phyloP scores from a whole-genome alignment of 2,113 vertebrate species.

The Hyperopisus bebe region DNA sequence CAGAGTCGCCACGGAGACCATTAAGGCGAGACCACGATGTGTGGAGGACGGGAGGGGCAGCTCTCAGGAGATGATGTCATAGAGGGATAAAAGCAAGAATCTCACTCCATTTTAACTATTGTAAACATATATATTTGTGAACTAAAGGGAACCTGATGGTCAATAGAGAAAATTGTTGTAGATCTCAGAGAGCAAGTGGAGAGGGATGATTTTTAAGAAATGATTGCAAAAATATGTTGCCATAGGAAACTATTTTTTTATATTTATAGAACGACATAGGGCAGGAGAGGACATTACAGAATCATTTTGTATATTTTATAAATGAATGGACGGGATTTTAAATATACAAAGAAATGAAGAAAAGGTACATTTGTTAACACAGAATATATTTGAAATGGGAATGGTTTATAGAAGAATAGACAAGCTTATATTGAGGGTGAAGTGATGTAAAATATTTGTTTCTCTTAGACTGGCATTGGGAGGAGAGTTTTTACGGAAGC shows the following conservation, averaged over 20 bases:
- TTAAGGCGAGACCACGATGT: slow-evolving; percentile 47
- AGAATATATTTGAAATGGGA: slow-evolving; percentile 43
- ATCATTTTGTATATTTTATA: slow-evolving; percentile 72
- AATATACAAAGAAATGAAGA: slow-evolving; percentile 28
- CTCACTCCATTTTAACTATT: slow-evolving; percentile 31
- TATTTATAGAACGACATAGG: slow-evolving; percentile 57
- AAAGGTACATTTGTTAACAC: slow-evolving; percentile 40
- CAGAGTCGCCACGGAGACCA: slow-evolving; percentile 73
- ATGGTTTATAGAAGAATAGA: slow-evolving; percentile 35
- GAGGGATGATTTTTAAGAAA: not conserved
- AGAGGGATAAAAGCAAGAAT: slow-evolving; percentile 19
- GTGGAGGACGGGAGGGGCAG: slow-evolving; percentile 36
- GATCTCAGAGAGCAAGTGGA: not conserved
- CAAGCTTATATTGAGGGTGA: not conserved
- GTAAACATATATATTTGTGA: not conserved
- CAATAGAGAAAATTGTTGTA: not conserved
- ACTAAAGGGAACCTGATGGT: not conserved
- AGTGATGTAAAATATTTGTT: not conserved
- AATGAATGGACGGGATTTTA: slow-evolving; percentile 38
- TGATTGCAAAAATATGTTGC: slow-evolving; percentile 61
- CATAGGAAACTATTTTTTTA: slow-evolving; percentile 71
- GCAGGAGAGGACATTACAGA: slow-evolving; percentile 55
- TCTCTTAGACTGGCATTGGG: not conserved
- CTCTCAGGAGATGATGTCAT: slow-evolving; percentile 34
- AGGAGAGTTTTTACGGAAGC: slow-evolving; percentile 54